These are phyloP conservation scores for Apoda limacodes DNA, from an alignment of 2,888 invertebrate species.

Conservation along the genomic window DNA sequence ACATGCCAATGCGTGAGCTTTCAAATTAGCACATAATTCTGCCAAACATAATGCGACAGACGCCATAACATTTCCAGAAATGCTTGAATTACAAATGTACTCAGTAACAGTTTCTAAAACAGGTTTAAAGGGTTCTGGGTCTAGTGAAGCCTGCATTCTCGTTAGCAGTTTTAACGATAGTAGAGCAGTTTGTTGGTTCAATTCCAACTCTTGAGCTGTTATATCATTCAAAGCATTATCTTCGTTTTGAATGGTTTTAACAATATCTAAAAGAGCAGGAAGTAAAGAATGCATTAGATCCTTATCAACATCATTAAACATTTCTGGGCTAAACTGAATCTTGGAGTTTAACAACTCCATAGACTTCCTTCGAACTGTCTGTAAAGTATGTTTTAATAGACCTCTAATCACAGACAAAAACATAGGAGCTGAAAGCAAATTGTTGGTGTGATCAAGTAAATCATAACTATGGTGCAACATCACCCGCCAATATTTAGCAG, in stretches of 20 bases:
- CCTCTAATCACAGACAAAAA: constrained; percentile 83
- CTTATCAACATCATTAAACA: constrained; percentile 65
- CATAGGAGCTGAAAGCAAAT: constrained; percentile 80
- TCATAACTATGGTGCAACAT: constrained; percentile 84
- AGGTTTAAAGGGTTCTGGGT: constrained; percentile 77
- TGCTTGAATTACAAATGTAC: constrained; percentile 62
- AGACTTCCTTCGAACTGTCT: constrained; percentile 81
- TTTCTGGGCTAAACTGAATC: constrained; percentile 75
- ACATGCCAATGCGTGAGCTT: constrained; percentile 78
- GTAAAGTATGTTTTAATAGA: constrained; percentile 76
- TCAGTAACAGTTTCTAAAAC: constrained; percentile 77
- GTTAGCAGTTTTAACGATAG: constrained; percentile 87
- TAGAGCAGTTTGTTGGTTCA: constrained; percentile 85
- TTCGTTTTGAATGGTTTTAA: constrained; percentile 60
- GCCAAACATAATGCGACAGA: constrained; percentile 82
- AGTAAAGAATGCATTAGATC: constrained; percentile 69
- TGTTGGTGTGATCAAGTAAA: constrained; percentile 83
- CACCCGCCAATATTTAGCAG: constrained; percentile 85
- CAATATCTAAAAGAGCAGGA: constrained; percentile 70
- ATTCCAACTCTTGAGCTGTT: constrained; percentile 69
- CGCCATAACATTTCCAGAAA: constrained; percentile 75
- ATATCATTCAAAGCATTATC: constrained; percentile 34
- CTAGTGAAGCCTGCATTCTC: constrained; percentile 74
- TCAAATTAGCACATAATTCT: constrained; percentile 80
- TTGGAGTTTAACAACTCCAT: constrained; percentile 89